Base-by-base conservation (phyloP, 2,888 invertebrate genomes). In the Myopa testacea region DNA sequence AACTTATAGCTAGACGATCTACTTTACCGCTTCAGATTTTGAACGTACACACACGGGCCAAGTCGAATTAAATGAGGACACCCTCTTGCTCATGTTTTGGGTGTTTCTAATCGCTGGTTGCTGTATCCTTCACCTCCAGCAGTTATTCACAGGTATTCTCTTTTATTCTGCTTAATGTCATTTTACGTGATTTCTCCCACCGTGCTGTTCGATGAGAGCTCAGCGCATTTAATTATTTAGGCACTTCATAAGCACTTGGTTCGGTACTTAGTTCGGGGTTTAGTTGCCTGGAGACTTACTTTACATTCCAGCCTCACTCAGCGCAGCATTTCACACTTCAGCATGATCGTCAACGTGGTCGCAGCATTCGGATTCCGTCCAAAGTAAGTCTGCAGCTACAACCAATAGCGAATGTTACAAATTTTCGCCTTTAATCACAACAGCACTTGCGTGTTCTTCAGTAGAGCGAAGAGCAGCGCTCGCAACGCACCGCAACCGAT, bases 191-290 rank as follows among this genome's bases (percentile, higher is more conserved):
- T 69, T 75, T 19, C 55, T 19, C n/a, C 75, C 75, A 75, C 75
- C n/a, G 75, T 75, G 58, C 67, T 1, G 12, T 52, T n/a, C 26
- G 62, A 10, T 34, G 62, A 68, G 52, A 58, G 67, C 68, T 67
- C 75, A 68, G 58, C 60, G 74, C 52, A 58, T 68, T 75, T 73
- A 45, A 55, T 67, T 75, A 75, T 75, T 75, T 58, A 75, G 55
- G 67, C 75, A 58, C 38, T 67, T 67, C 45, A 45, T 45, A 45
- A 45, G 45, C 45, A 1, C 45, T 67, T 40, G 37, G n/a, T 14
- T 63, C 65, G 52, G 12, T 63, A 37, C 19, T 14, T 67, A 55
- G 19, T 38, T 19, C 71, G 67, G 5, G 4, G 55, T 12, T 50
- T 50, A 14, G 50, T 50, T 50, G 8, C 50, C 50, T 14, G 50